A percentile compares a stretch with the other conserved stretches of the same genome.
Evolutionary conservation across 2,797 vertebrate species (phyloP).

Genomic region (Siniperca undulata): DNA sequence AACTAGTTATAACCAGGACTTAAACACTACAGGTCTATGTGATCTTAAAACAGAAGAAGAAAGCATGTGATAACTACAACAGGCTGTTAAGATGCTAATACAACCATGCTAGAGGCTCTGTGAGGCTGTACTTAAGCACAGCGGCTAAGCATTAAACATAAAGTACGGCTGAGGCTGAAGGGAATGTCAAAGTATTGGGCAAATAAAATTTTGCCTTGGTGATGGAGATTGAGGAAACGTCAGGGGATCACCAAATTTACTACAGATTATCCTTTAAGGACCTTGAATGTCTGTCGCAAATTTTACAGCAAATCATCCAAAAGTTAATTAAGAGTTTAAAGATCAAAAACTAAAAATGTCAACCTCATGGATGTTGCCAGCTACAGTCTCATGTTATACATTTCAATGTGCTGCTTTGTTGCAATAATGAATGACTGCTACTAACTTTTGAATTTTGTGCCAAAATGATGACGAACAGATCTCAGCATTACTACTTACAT

Average conservation of each 20-base stretch:
- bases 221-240: background rate
- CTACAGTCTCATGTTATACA: background rate
- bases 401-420: background rate
- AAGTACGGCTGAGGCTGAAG: too few species aligned
- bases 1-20: background rate
- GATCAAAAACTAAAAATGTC: too few species aligned
- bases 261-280: too few species aligned
- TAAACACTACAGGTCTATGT: background rate
- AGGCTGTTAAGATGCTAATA: background rate
- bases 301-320: too few species aligned
- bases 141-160: too few species aligned
- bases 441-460: background rate
- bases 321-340: too few species aligned
- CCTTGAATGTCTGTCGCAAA: too few species aligned
- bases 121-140: background rate
- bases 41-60: background rate
- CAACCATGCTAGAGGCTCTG: background rate
- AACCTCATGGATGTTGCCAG: background rate
- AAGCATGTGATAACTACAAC: background rate
- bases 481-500: background rate
- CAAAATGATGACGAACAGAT: background rate
- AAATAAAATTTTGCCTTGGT: too few species aligned
- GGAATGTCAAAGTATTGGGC: too few species aligned
- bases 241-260: background rate
- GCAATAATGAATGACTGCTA: background rate